Percentiles rank a stretch among this genome's conserved stretches.
Evolutionary conservation across 2,113 vertebrate species (phyloP).

Genomic region (Trogon surrucura): DNA sequence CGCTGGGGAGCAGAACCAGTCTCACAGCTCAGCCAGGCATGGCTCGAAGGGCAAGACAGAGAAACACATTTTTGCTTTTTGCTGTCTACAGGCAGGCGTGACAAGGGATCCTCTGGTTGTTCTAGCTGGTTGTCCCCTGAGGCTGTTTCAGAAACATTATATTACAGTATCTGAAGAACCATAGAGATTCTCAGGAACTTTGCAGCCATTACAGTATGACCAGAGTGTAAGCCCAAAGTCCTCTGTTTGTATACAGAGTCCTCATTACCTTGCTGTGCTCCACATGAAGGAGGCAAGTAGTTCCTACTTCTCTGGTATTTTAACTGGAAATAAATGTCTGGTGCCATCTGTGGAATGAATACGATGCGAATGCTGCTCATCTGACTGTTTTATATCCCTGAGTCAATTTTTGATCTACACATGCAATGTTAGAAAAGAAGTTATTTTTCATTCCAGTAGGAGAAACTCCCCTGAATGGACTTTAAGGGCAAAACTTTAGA

Average conservation of each 20-base stretch:
- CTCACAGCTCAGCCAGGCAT: neutral
- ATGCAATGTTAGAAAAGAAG: neutral
- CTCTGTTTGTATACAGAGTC: accelerated
- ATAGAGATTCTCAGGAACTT: neutral
- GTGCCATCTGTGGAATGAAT: neutral
- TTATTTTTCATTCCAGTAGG: neutral
- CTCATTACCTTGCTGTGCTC: neutral
- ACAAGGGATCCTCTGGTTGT: neutral
- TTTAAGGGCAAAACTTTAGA: neutral
- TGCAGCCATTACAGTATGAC: neutral
- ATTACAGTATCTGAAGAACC: neutral
- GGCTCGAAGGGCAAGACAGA: neutral
- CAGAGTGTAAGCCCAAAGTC: neutral
- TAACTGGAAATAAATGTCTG: neutral
- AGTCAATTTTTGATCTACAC: neutral
- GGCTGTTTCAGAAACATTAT: neutral
- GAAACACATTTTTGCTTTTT: neutral
- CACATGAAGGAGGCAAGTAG: neutral
- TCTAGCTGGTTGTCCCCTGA: neutral
- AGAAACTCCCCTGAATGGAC: neutral
- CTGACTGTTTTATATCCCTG: neutral
- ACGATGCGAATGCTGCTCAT: neutral
- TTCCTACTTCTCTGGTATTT: neutral
- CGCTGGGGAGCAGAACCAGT: neutral
- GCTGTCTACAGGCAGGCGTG: accelerated